Conservation (phyloP, 2,888 invertebrate genomes). For the Parelbella ahira region DNA sequence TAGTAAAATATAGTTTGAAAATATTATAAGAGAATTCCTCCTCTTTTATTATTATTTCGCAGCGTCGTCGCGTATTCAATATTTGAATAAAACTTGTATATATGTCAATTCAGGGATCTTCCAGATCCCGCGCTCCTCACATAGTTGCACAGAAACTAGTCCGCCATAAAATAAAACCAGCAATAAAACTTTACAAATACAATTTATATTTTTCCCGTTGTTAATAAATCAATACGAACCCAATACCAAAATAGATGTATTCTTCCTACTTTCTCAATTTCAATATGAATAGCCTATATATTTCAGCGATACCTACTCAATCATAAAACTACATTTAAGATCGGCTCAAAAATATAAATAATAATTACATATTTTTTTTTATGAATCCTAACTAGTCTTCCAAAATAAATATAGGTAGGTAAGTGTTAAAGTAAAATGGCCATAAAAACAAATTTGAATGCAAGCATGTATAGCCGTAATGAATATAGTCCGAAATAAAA, state of each 20-base stretch:
- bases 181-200: slow-evolving; percentile 15
- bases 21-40: neutral
- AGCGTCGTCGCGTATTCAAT: neutral
- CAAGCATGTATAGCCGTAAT: no score
- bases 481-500: no score
- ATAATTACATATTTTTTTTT: no score
- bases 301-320: no score
- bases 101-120: slow-evolving; percentile 1
- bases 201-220: slow-evolving; percentile 10
- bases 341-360: no score
- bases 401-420: no score
- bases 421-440: no score
- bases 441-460: no score
- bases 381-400: no score
- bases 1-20: no score
- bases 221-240: slow-evolving; percentile 11
- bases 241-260: slow-evolving; percentile 6
- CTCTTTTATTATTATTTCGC: neutral
- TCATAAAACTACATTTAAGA: no score
- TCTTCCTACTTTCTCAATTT: slow-evolving; percentile 1
- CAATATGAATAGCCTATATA: no score
- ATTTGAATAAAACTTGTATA: neutral
- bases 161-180: slow-evolving; percentile 14
- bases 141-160: slow-evolving; percentile 6
- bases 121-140: slow-evolving; percentile 4